Conservation (phyloP, 2,797 vertebrate genomes). For the Peromyscus attwateri region DNA sequence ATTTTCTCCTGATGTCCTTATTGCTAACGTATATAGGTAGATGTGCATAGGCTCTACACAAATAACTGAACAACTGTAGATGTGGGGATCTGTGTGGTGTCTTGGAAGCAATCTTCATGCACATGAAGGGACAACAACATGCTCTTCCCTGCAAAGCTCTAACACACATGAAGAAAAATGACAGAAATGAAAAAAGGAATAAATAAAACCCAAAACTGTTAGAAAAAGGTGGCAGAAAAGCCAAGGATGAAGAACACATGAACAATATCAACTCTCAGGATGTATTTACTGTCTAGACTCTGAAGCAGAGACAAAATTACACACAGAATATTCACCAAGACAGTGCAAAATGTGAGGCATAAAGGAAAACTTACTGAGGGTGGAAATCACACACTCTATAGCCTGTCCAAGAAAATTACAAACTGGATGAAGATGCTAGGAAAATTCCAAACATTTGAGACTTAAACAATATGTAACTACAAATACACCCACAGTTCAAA, state of each 20-base stretch:
- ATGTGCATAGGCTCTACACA: not conserved
- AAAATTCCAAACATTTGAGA: slow-evolving; percentile 26
- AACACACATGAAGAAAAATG: slow-evolving; percentile 27
- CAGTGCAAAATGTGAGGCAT: not conserved
- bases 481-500: not conserved
- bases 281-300: not conserved
- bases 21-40: slow-evolving; percentile 78
- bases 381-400: not conserved
- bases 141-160: not conserved
- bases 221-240: not conserved
- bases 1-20: slow-evolving; percentile 84
- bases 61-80: not conserved
- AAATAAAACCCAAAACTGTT: slow-evolving; percentile 7
- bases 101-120: not conserved
- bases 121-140: not conserved
- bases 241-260: not conserved
- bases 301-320: slow-evolving; percentile 16
- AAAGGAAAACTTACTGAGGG: not conserved
- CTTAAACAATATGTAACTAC: slow-evolving; percentile 4
- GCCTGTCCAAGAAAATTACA: not conserved
- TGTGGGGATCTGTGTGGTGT: not conserved
- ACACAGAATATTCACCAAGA: not conserved
- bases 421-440: not conserved
- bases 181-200: slow-evolving; percentile 6
- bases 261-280: not conserved